phyloP scores from a whole-genome alignment of 2,113 vertebrate species.

The Mandrillus leucophaeus region DNA sequence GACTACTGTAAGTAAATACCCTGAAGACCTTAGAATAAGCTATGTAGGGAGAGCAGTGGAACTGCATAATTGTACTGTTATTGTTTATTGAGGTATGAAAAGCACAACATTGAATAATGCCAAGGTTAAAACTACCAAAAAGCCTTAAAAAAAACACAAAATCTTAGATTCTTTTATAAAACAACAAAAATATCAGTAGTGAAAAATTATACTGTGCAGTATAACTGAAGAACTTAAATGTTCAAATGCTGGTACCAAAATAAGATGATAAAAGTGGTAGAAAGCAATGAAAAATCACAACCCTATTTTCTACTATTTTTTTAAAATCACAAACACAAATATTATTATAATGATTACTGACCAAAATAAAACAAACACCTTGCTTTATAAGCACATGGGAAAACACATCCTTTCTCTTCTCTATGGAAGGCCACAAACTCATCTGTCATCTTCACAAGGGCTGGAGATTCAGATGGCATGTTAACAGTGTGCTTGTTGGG shows the following conservation, averaged over 20 bases:
- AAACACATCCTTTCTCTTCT: not conserved
- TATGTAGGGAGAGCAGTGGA: not conserved
- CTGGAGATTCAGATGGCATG: not conserved
- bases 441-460: not conserved
- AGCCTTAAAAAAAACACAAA: not conserved
- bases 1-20: not conserved
- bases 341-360: not conserved
- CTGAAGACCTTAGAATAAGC: not conserved
- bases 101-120: not conserved
- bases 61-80: not conserved
- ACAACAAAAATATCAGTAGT: not conserved
- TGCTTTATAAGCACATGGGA: not conserved
- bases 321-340: not conserved
- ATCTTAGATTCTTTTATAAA: constrained; percentile 2
- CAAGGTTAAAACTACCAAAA: not conserved
- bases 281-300: not conserved
- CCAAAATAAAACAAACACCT: not conserved
- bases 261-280: not conserved
- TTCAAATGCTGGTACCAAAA: not conserved
- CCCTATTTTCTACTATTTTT: not conserved
- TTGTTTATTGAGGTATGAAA: constrained; percentile 14
- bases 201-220: not conserved
- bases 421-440: not conserved
- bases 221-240: not conserved
- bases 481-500: not conserved